Evolutionary conservation across 2,888 invertebrate species (phyloP).

Genomic region (Drosophila mettleri): DNA sequence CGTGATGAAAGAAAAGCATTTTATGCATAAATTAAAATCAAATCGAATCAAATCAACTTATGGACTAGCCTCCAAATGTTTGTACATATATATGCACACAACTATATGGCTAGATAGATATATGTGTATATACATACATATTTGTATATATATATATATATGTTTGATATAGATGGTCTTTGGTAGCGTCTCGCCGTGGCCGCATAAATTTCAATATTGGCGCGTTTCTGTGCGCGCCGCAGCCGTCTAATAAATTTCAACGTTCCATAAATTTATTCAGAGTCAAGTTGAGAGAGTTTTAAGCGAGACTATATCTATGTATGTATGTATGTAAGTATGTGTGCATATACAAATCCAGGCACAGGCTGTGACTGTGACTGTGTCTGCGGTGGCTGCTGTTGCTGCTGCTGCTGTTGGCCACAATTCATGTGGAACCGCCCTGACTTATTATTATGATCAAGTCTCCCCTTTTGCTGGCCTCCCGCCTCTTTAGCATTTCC

Average conservation of each 20-base stretch:
- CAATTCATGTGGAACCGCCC: conserved; percentile 62
- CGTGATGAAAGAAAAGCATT: conserved; percentile 81
- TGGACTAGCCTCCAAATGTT: conserved; percentile 49
- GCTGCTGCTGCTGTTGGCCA: conserved; percentile 22
- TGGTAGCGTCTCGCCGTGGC: conserved; percentile 34
- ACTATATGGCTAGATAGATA: neutral
- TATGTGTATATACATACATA: neutral
- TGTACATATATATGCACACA: conserved; percentile 1
- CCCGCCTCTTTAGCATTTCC: conserved; percentile 3
- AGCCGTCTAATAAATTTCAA: conserved; percentile 74
- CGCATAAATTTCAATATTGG: conserved; percentile 80
- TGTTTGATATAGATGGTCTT: conserved; percentile 3
- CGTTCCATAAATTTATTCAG: conserved; percentile 75
- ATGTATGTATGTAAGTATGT: conserved; percentile 1
- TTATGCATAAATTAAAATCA: conserved; percentile 80
- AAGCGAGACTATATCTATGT: conserved; percentile 16
- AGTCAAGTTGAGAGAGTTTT: conserved; percentile 68
- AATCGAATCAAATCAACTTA: conserved; percentile 80
- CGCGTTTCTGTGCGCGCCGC: conserved; percentile 71
- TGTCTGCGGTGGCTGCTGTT: neutral
- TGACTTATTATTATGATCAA: conserved; percentile 67
- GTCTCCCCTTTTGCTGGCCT: neutral
- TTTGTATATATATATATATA: neutral
- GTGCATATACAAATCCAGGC: conserved; percentile 6
- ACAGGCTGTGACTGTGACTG: conserved; percentile 8